Evolutionary conservation across 1,140 invertebrate genomes (phyloP), one percentile per base, ranked within the genome.

Genomic region (Geopemphigus sp.): DNA sequence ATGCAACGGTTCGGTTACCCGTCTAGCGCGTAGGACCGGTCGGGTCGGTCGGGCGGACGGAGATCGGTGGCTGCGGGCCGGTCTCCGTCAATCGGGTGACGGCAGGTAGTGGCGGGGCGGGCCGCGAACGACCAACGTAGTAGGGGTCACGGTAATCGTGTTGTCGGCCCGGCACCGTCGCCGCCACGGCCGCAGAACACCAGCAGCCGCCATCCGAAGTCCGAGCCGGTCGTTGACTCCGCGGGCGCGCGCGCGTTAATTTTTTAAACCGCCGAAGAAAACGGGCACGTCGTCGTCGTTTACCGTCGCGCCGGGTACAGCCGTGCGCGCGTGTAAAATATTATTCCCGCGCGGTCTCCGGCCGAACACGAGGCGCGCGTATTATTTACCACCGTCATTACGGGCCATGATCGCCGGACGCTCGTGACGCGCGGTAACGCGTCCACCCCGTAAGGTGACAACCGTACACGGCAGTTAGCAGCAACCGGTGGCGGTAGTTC

Each of bases 151-250:
- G 74, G 11, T 39, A 3, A 63, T 61, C 57, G 57, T 57, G 74
- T 57, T 61, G 57, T 61, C 74, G 72, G 70, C 53, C 22, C 11
- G n/a, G 72, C 39, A n/a, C 66, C 45, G 47, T 11, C 8, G 64
- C 32, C 19, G 45, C 5, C 68, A 47, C 19, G 3, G 63, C 26
- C 54, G 56, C 32, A 45, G 74, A 72, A 53, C 68, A 54, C 50
- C 68, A 72, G 47, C 57, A 76, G 32, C 73, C 63, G 57, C 74
- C 74, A 78, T 78, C 74, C 57, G 56, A 78, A 78, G 74, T 78
- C 74, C 74, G 29, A 78, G 74, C 74, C 74, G 74, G 74, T 78
- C 74, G 74, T 78, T 78, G 74, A 78, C 74, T 63, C 57, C 57
- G 3, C 56, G 74, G 22, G 45, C 45, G 66, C 32, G 56, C 39